Evolutionary conservation across 2,113 vertebrate species (phyloP).

Genomic region (human (Homo sapiens)): GRCh38 chr1:6240501-6241000

Average conservation of each 20-base stretch:
- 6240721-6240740: neutral
- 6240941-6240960: neutral
- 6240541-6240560: conserved; percentile 68
- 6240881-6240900: neutral
- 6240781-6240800: fast-evolving
- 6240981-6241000: neutral
- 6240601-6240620: conserved; percentile 57
- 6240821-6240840: neutral
- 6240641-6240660: neutral
- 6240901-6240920: neutral
- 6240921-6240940: neutral
- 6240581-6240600: conserved; percentile 60
- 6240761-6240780: neutral
- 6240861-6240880: neutral
- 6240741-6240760: neutral
- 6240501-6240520: conserved; percentile 60
- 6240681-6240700: neutral
- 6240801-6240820: neutral
- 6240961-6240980: neutral
- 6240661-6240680: neutral
- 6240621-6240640: conserved; percentile 50
- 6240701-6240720: neutral
- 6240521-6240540: conserved; percentile 60
- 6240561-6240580: conserved; percentile 28
- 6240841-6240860: neutral